These are phyloP conservation scores for Melipona beecheii DNA, from an alignment of 2,888 invertebrate genomes.

Conservation along the genomic window DNA sequence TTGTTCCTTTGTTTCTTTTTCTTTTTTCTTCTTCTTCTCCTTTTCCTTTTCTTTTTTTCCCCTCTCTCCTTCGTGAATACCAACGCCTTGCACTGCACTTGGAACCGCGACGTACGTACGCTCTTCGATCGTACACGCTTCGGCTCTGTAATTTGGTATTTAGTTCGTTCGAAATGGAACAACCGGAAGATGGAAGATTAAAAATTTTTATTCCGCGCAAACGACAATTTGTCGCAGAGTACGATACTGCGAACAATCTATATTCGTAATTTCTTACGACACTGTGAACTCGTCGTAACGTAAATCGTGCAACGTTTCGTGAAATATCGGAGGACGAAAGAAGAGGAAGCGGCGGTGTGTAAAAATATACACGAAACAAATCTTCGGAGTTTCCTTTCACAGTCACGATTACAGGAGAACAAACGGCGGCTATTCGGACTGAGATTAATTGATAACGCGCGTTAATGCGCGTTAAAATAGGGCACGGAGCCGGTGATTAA, in stretches of 20 bases:
- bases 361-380: no score
- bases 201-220: no score
- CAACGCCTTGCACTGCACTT: not conserved
- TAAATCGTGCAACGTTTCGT: no score
- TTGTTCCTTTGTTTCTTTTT: constrained; percentile 12
- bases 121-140: not conserved
- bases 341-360: no score
- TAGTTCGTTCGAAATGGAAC: not conserved
- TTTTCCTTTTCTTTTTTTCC: not conserved
- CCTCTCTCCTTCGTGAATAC: not conserved
- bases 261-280: no score
- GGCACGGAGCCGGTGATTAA: not conserved
- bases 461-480: constrained; percentile 4
- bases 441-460: constrained; percentile 14
- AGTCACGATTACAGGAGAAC: not conserved
- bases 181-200: no score
- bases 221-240: no score
- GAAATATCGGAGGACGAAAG: no score
- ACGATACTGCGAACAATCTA: no score
- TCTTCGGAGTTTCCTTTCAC: no score
- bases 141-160: not conserved
- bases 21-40: not conserved
- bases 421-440: not conserved
- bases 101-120: not conserved
- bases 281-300: no score